Evolutionary conservation across 1,140 invertebrate species (phyloP).

Genomic region (Drosophila nikananu): DNA sequence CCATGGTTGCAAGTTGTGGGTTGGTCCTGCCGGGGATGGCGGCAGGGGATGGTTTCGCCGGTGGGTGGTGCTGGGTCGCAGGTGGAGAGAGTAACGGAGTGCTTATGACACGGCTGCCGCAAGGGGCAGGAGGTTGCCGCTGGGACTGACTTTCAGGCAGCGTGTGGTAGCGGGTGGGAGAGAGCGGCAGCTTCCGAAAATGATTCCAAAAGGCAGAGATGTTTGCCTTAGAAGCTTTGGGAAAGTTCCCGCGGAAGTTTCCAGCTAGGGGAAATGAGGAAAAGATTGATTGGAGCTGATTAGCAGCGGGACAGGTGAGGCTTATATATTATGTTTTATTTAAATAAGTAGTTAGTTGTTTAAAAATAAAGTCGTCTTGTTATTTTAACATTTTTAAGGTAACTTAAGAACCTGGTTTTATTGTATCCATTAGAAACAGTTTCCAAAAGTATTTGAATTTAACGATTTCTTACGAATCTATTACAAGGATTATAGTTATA

Average conservation of each 20-base stretch:
- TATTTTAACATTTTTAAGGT: background rate
- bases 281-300: conserved; percentile 17
- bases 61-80: conserved; percentile 9
- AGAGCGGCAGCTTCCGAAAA: conserved; percentile 11
- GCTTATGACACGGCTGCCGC: conserved; percentile 21
- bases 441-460: too few relatives aligned
- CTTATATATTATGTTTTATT: background rate
- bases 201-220: conserved; percentile 4
- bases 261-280: conserved; percentile 4
- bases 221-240: conserved; percentile 12
- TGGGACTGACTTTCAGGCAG: conserved; percentile 27
- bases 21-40: conserved; percentile 12
- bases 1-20: conserved; percentile 66
- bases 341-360: background rate
- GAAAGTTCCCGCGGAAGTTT: background rate
- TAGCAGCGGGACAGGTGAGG: background rate
- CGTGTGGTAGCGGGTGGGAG: conserved; percentile 10
- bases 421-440: too few relatives aligned
- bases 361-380: background rate
- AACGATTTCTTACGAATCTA: too few relatives aligned
- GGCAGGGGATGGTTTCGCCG: conserved; percentile 1
- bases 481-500: too few relatives aligned
- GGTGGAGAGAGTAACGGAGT: conserved; percentile 5
- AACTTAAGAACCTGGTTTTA: too few relatives aligned
- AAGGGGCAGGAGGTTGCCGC: background rate